phyloP scores from a whole-genome alignment of 2,797 vertebrate species.

The Tapera naevia region DNA sequence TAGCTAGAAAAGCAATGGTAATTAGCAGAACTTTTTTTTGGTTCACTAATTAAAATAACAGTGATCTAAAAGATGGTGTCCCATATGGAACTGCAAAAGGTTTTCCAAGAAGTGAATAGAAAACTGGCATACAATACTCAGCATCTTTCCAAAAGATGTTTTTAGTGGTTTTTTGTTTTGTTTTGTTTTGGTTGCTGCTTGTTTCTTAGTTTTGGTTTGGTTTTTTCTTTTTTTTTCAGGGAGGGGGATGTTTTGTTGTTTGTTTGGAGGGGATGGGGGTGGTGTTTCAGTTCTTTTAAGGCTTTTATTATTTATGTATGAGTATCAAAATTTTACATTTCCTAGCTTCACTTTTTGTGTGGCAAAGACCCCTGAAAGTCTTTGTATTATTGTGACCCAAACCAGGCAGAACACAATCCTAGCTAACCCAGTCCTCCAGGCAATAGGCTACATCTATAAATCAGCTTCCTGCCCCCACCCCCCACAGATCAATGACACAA shows the following conservation, averaged over 20 bases:
- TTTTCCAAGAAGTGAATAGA: conserved; percentile 50
- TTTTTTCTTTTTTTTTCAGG: background rate
- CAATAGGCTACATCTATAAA: conserved; percentile 27
- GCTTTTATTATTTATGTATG: accelerated
- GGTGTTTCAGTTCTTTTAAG: background rate
- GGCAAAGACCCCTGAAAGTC: background rate
- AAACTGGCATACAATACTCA: conserved; percentile 17
- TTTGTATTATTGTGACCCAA: background rate
- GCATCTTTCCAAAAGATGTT: background rate
- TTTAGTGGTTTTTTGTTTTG: background rate
- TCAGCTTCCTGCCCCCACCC: background rate
- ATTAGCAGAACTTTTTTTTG: conserved; percentile 61
- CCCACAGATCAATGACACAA: conserved; percentile 42
- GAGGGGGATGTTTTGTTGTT: background rate
- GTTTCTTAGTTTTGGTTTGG: background rate
- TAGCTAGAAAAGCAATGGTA: conserved; percentile 6
- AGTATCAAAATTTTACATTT: background rate
- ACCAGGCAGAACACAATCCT: background rate
- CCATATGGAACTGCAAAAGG: conserved; percentile 61
- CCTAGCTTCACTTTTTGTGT: background rate
- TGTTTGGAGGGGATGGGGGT: background rate
- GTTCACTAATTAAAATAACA: conserved; percentile 66
- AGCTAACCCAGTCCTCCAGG: conserved; percentile 33
- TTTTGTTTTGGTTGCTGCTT: background rate
- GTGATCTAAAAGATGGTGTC: conserved; percentile 48